Conservation (phyloP, 2,888 invertebrate genomes). For the Coronaproctus castanopsis region DNA sequence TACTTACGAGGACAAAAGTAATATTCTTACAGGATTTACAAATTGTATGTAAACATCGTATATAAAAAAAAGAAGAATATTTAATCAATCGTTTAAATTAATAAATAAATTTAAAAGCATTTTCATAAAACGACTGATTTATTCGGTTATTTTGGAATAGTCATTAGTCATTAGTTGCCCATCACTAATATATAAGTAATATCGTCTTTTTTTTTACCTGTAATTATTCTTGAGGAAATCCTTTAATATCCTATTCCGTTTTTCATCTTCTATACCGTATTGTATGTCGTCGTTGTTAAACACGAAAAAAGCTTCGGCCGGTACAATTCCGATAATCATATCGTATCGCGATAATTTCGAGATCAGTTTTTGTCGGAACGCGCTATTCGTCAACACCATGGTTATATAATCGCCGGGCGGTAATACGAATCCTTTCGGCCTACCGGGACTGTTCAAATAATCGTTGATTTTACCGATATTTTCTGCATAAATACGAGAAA, state of each 20-base stretch:
- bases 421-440: background rate
- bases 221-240: conserved; percentile 88
- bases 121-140: no score
- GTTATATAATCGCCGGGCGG: conserved; percentile 11
- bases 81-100: no score
- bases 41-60: no score
- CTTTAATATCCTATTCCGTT: conserved; percentile 65
- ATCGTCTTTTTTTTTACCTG: no score
- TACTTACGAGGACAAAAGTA: no score
- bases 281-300: conserved; percentile 79
- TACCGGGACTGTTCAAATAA: background rate
- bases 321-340: conserved; percentile 72
- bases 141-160: no score
- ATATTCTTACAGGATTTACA: no score
- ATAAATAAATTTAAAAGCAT: no score
- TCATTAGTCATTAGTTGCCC: no score
- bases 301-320: conserved; percentile 78
- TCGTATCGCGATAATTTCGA: conserved; percentile 48
- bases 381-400: conserved; percentile 12
- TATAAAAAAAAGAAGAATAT: no score
- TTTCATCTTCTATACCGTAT: conserved; percentile 78
- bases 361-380: conserved; percentile 20
- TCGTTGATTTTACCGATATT: background rate
- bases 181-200: no score
- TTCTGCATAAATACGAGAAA: background rate